Percentiles rank a stretch among this genome's conserved stretches.
phyloP scores from a whole-genome alignment of 2,797 vertebrate species.

The Clarias laeviceps region DNA sequence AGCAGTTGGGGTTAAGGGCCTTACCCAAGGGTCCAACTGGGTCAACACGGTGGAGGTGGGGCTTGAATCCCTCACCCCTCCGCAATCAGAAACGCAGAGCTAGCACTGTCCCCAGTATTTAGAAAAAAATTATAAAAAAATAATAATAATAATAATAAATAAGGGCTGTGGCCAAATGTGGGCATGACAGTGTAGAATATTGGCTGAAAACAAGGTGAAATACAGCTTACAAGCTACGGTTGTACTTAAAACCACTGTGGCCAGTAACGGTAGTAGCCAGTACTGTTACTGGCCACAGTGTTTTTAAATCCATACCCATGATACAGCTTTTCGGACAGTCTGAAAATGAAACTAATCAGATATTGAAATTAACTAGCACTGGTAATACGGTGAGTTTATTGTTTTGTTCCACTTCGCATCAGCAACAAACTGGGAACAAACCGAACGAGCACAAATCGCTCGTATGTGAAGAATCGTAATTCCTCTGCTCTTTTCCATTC shows the following conservation, averaged over 20 bases:
- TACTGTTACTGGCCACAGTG: no score
- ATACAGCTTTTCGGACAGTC: neutral
- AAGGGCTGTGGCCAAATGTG: neutral
- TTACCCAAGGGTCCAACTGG: no score
- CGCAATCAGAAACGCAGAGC: no score
- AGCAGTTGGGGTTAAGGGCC: no score
- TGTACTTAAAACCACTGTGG: neutral
- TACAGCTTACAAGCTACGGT: neutral
- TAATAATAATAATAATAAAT: neutral
- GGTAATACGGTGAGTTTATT: neutral
- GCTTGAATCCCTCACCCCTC: no score
- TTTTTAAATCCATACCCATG: neutral
- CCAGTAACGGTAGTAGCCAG: no score
- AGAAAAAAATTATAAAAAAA: neutral
- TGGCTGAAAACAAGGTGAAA: neutral
- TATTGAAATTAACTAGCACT: neutral
- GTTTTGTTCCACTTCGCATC: neutral
- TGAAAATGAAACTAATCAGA: neutral
- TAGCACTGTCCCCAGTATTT: no score
- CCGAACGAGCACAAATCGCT: constrained; percentile 9
- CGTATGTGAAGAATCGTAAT: neutral
- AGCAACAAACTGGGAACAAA: neutral
- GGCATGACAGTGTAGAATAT: neutral
- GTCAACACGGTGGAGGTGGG: no score
- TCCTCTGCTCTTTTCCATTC: constrained; percentile 44